Evolutionary conservation across 2,113 vertebrate species (phyloP).

Genomic region (Sinosuthora webbiana): DNA sequence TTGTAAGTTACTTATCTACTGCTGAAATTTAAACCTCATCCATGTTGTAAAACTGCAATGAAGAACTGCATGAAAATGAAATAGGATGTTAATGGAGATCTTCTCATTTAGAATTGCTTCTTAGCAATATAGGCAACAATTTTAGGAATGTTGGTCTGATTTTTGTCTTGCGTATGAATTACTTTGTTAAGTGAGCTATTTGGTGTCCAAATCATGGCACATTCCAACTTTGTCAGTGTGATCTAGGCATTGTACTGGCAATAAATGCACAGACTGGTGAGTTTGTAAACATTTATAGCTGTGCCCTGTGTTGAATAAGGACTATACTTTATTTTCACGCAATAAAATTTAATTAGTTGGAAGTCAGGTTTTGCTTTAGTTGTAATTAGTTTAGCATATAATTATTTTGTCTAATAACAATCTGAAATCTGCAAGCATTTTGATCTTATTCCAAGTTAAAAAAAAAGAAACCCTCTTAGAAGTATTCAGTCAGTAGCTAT

Average conservation of each 20-base stretch:
- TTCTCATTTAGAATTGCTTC: neutral
- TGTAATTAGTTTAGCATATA: constrained; percentile 78
- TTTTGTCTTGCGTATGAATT: neutral
- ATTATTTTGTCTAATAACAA: constrained; percentile 75
- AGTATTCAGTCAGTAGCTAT: constrained; percentile 52
- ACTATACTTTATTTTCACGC: constrained; percentile 65
- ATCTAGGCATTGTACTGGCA: constrained; percentile 55
- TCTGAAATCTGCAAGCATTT: constrained; percentile 72
- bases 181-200: constrained; percentile 38
- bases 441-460: constrained; percentile 69
- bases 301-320: constrained; percentile 65
- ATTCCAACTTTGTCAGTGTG: constrained; percentile 54
- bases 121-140: neutral
- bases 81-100: neutral
- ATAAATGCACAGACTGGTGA: constrained; percentile 42
- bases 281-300: constrained; percentile 56
- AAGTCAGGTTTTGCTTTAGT: constrained; percentile 74
- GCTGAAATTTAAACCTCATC: constrained; percentile 20
- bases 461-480: constrained; percentile 15
- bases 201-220: constrained; percentile 9
- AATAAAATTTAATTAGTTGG: constrained; percentile 77
- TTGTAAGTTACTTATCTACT: constrained; percentile 3
- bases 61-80: neutral
- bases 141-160: neutral
- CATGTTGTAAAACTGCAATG: neutral